A percentile compares a stretch with the other conserved stretches of the same genome.
Conservation (phyloP, 2,113 vertebrate species). For the Catagonus wagneri region DNA sequence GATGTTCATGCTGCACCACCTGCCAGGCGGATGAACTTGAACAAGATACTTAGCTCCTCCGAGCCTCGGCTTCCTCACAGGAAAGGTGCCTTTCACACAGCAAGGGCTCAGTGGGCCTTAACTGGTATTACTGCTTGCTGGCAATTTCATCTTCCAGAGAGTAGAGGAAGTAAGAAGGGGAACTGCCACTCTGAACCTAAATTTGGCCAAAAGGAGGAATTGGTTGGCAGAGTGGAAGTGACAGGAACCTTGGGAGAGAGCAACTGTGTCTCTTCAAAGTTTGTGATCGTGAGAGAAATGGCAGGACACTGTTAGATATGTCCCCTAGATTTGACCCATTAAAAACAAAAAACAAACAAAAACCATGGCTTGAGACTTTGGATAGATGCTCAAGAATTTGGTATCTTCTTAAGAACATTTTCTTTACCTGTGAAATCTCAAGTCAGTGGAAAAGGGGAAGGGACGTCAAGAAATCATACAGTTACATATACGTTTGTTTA, state of each 20-base stretch:
- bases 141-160: constrained; percentile 71
- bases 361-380: background rate
- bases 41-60: background rate
- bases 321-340: background rate
- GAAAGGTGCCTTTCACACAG: background rate
- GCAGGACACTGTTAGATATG: background rate
- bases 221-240: constrained; percentile 76
- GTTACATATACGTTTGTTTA: background rate
- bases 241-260: constrained; percentile 72
- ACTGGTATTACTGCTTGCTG: constrained; percentile 58
- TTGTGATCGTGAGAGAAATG: background rate
- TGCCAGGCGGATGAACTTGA: background rate
- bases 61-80: background rate
- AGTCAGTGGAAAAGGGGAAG: background rate
- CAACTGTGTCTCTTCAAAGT: constrained; percentile 17
- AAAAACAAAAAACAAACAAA: background rate
- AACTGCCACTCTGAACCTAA: constrained; percentile 73
- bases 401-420: background rate
- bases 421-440: background rate
- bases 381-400: background rate
- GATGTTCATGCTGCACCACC: accelerated
- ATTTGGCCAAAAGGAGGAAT: constrained; percentile 79
- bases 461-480: background rate
- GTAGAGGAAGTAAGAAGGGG: constrained; percentile 74
- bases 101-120: background rate